Conservation (phyloP, 2,113 vertebrate genomes). For the Plestiodon gilberti region DNA sequence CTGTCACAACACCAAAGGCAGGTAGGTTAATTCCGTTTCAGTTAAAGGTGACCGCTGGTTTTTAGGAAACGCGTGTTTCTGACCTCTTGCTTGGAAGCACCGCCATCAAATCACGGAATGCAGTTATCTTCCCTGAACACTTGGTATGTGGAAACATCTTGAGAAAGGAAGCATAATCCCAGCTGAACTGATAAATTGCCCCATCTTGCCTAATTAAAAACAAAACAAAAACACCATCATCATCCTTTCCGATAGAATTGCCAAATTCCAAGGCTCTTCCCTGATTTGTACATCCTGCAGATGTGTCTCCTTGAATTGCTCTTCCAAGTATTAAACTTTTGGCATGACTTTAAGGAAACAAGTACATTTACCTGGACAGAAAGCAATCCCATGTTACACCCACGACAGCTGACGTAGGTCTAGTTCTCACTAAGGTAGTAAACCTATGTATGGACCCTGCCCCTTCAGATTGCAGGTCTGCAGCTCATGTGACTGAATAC, state of each 20-base stretch:
- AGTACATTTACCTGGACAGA: neutral
- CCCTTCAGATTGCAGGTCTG: neutral
- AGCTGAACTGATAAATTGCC: conserved; percentile 13
- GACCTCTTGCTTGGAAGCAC: neutral
- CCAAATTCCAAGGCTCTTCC: conserved; percentile 30
- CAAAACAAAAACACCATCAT: neutral
- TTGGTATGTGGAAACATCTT: conserved; percentile 33
- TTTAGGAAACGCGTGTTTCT: neutral
- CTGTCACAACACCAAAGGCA: neutral
- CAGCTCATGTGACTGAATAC: neutral
- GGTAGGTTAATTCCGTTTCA: neutral
- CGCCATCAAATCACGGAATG: neutral
- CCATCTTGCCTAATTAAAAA: conserved; percentile 1
- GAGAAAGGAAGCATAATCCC: conserved; percentile 20
- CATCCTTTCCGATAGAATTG: conserved; percentile 19
- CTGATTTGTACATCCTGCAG: conserved; percentile 26
- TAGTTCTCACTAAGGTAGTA: neutral
- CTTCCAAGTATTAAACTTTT: neutral
- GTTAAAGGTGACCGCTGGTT: neutral
- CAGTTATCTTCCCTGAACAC: conserved; percentile 1
- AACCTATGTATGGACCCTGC: neutral
- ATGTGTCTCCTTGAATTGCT: conserved; percentile 30
- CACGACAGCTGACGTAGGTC: neutral
- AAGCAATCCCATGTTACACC: neutral
- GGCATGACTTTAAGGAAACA: conserved; percentile 9